Evolutionary conservation across 1,140 invertebrate species (phyloP), one percentile per base, ranked within the genome.

Genomic region (Panagrolaimus sp.): DNA sequence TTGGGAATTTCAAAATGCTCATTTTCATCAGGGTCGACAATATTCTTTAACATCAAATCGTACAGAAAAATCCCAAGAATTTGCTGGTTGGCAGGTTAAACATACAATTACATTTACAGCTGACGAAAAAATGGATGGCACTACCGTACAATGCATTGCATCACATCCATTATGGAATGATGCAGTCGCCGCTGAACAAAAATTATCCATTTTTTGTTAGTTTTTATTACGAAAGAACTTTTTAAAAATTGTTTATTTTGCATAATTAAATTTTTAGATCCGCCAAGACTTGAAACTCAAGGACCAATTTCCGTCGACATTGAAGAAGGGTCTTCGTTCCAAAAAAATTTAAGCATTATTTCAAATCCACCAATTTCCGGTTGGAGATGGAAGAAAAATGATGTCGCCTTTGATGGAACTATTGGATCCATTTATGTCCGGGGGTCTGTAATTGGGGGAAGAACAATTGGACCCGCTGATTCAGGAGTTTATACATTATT

Each of bases 61-160:
- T 4, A 58, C 52, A 21, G 52, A 58, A 52, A 80, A 73, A 46
- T 71, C 71, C 12, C 48, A 66, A 45, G 80, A 82, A 64, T 75
- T 73, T 43, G 32, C 68, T 6, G 80, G 79, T 4, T 82, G 63
- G 65, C 73, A 82, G 44, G 68, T 80, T 2, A 78, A 83, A 67
- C 83, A 82, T 67, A 46, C 77, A 1, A 63, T 82, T 10, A 73
- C 71, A 14, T 84, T 98, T 24, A 90, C 91, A 80, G 88, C 96
- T 43, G 91, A 90, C 10, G 89, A 92, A 74, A 89, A 90, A 62
- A 88, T 94, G 85, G 92, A 96, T 84, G 90, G 89, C 43, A 87
- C 90, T 15, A 88, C 91, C 17, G 95, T 93, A 84, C 94, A 91
- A 9, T 98, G 94, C 84, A 90, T 94, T 82, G 94, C 93, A 0